Conservation (phyloP, 2,113 vertebrate species). For the Nothobranchius furzeri region DNA sequence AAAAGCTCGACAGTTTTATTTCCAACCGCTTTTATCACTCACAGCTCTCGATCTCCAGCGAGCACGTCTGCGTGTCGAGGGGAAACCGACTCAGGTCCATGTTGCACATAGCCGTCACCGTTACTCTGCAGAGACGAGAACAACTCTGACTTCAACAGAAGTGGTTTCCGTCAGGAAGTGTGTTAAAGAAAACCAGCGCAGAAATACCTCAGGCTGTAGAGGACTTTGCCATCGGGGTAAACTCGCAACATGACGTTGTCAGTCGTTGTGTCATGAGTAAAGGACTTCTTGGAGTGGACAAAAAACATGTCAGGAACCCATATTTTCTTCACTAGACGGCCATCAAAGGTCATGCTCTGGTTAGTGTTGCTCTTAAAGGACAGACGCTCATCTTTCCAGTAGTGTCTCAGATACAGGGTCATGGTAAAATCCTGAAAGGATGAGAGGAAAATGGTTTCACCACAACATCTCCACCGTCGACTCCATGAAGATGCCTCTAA, state of each 20-base stretch:
- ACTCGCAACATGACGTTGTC: slow-evolving; percentile 95
- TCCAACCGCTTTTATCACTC: slow-evolving; percentile 66
- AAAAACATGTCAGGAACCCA: slow-evolving; percentile 98
- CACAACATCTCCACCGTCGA: background rate
- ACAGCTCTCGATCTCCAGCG: slow-evolving; percentile 96
- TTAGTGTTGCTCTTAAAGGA: slow-evolving; percentile 91
- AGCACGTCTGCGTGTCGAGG: slow-evolving; percentile 92
- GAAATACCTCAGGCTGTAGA: slow-evolving; percentile 90
- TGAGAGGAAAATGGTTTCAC: background rate
- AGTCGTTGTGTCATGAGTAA: slow-evolving; percentile 93
- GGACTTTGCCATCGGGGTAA: slow-evolving; percentile 91
- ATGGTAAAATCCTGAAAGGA: slow-evolving; percentile 90
- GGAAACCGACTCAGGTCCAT: slow-evolving; percentile 96
- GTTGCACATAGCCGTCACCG: slow-evolving; percentile 94
- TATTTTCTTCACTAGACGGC: slow-evolving; percentile 92
- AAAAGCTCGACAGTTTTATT: too few species aligned
- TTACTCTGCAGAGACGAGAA: slow-evolving; percentile 80
- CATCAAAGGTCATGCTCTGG: slow-evolving; percentile 94
- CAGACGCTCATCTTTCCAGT: slow-evolving; percentile 92
- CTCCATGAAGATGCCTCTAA: background rate
- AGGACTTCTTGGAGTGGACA: slow-evolving; percentile 93
- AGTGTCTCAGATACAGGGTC: slow-evolving; percentile 92
- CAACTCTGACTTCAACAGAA: too few species aligned
- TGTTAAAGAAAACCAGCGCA: background rate
- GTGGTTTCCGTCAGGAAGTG: background rate